phyloP scores from a whole-genome alignment of 2,113 vertebrate species.

The Siniperca knerii region DNA sequence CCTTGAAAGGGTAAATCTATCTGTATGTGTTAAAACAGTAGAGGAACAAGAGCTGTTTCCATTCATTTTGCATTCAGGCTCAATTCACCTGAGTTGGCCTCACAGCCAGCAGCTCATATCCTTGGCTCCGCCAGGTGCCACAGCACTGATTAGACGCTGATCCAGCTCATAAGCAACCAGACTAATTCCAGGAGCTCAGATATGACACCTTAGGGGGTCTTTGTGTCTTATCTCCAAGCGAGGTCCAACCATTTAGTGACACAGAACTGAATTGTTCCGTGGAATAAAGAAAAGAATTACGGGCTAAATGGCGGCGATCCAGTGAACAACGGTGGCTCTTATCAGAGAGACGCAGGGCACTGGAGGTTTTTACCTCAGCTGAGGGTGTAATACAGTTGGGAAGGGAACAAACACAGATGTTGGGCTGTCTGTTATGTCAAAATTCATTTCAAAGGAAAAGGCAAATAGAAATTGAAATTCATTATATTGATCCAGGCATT shows the following conservation, averaged over 20 bases:
- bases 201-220: constrained; percentile 44
- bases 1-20: neutral
- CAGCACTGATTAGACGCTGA: constrained; percentile 48
- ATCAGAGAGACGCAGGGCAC: constrained; percentile 57
- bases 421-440: constrained; percentile 19
- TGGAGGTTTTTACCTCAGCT: constrained; percentile 41
- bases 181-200: constrained; percentile 53
- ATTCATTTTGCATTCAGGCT: constrained; percentile 11
- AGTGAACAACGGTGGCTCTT: constrained; percentile 43
- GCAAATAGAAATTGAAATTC: constrained; percentile 29
- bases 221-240: constrained; percentile 63
- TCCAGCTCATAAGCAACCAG: constrained; percentile 49
- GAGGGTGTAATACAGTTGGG: constrained; percentile 11
- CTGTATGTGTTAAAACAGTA: neutral
- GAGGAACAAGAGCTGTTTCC: neutral
- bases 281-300: constrained; percentile 56
- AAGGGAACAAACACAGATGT: constrained; percentile 50
- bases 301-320: constrained; percentile 49
- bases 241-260: constrained; percentile 52
- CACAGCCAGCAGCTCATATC: constrained; percentile 38
- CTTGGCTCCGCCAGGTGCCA: constrained; percentile 3
- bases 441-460: constrained; percentile 30
- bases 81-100: constrained; percentile 46
- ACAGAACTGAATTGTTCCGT: constrained; percentile 54
- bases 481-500: constrained; percentile 39